These are phyloP conservation scores for Chaenocephalus aceratus DNA, from an alignment of 2,113 vertebrate species.

Conservation along the genomic window DNA sequence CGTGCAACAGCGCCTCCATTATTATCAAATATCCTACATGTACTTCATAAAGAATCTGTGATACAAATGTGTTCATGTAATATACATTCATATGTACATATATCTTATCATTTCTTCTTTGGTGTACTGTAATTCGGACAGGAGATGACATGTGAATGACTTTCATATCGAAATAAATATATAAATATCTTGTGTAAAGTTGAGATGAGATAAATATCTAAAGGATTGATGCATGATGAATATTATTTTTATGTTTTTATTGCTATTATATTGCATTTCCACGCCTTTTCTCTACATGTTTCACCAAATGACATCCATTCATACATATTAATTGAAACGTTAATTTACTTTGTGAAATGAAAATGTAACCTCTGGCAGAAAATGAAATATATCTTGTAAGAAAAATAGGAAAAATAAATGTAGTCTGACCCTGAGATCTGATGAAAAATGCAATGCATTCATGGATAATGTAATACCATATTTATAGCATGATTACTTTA, in stretches of 20 bases:
- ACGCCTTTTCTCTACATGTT: background rate
- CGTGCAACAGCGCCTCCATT: no score
- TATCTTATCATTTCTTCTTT: background rate
- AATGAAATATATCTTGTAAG: constrained; percentile 22
- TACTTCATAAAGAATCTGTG: background rate
- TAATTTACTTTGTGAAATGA: constrained; percentile 45
- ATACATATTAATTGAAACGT: constrained; percentile 37
- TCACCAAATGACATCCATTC: constrained; percentile 12
- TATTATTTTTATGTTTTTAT: constrained; percentile 3
- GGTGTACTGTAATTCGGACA: background rate
- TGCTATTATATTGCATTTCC: background rate
- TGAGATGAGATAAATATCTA: constrained; percentile 5
- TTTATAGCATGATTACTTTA: constrained; percentile 26
- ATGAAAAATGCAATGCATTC: constrained; percentile 47
- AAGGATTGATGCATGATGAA: constrained; percentile 11
- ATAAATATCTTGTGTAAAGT: no score
- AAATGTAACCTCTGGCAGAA: constrained; percentile 39
- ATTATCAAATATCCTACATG: no score
- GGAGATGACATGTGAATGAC: background rate
- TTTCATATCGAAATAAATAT: background rate
- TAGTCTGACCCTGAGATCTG: constrained; percentile 27
- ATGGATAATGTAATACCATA: constrained; percentile 36
- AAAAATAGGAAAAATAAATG: background rate
- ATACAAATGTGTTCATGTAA: background rate
- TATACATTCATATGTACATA: background rate